Conservation (phyloP, 1,140 invertebrate genomes). For the Drosophila eugracilis region DNA sequence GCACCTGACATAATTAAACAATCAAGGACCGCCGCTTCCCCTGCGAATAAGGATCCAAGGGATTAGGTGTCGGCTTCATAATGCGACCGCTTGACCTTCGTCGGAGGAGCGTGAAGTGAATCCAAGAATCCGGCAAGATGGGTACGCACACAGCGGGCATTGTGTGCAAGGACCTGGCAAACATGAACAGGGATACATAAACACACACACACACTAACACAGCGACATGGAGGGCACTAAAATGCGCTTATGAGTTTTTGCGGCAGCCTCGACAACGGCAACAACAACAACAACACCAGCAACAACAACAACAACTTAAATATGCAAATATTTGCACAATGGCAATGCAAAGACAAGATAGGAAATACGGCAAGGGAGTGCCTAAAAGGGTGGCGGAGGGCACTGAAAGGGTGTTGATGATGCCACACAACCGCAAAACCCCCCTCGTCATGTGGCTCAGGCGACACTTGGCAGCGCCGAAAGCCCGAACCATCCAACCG, state of each 20-base stretch:
- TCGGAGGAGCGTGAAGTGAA: conserved; percentile 31
- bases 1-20: conserved; percentile 82
- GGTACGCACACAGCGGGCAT: conserved; percentile 23
- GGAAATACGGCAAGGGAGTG: conserved; percentile 6
- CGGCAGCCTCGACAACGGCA: conserved; percentile 50
- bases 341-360: conserved; percentile 46
- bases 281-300: conserved; percentile 54
- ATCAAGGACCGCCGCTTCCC: conserved; percentile 31
- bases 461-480: conserved; percentile 42
- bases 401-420: conserved; percentile 62
- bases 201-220: conserved; percentile 13
- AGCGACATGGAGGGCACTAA: conserved; percentile 55
- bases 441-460: conserved; percentile 26
- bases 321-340: conserved; percentile 84
- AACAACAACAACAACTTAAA: conserved; percentile 75
- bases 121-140: conserved; percentile 38
- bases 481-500: conserved; percentile 40
- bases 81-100: conserved; percentile 62
- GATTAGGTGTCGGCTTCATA: conserved; percentile 66
- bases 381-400: background rate
- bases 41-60: conserved; percentile 15
- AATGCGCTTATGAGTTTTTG: conserved; percentile 82
- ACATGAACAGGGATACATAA: conserved; percentile 19
- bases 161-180: conserved; percentile 50
- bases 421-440: conserved; percentile 43